Evolutionary conservation across 1,140 invertebrate genomes (phyloP).

Genomic region (Sinonovacula constricta): DNA sequence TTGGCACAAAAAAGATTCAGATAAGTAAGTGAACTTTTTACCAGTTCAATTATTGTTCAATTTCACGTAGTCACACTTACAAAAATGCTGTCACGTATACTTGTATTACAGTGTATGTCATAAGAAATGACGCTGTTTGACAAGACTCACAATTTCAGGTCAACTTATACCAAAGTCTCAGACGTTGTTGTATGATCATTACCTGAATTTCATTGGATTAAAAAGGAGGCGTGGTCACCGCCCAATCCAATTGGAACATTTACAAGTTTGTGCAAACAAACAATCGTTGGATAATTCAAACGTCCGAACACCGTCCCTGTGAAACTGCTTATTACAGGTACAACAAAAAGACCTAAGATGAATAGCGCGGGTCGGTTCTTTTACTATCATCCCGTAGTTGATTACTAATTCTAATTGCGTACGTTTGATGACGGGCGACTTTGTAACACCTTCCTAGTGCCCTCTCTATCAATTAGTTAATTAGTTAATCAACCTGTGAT

Average conservation of each 20-base stretch:
- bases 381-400: conserved; percentile 5
- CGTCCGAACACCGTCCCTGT: neutral
- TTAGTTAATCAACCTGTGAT: conserved; percentile 30
- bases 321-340: conserved; percentile 39
- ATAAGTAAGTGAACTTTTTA: no score
- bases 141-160: no score
- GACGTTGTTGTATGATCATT: neutral
- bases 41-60: no score
- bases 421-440: conserved; percentile 42
- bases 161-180: no score
- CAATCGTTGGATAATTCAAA: conserved; percentile 45
- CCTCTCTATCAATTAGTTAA: conserved; percentile 47
- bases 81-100: no score
- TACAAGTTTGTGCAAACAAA: conserved; percentile 45
- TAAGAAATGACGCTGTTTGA: no score
- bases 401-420: conserved; percentile 33
- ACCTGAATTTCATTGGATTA: conserved; percentile 47
- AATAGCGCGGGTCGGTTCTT: conserved; percentile 4
- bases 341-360: conserved; percentile 11
- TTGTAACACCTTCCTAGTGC: conserved; percentile 28
- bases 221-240: conserved; percentile 33
- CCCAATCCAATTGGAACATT: conserved; percentile 43
- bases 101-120: no score
- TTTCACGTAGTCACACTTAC: no score
- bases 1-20: no score